Conservation (phyloP, 2,797 vertebrate species). For the Scolopax rusticola region DNA sequence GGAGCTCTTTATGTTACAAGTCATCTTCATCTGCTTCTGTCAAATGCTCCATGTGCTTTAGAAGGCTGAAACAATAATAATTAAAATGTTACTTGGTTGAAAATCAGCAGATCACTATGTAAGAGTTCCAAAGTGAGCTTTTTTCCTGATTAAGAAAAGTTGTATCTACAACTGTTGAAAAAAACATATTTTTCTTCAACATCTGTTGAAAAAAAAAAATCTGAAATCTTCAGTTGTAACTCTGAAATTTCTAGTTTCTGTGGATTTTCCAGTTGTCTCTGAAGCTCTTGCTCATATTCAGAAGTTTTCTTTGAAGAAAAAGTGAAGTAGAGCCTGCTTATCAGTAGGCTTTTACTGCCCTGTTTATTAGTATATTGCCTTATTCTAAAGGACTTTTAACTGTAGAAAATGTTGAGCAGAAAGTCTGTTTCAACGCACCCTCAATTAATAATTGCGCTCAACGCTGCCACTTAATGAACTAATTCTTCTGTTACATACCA, state of each 20-base stretch:
- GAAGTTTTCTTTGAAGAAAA: neutral
- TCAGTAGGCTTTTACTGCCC: neutral
- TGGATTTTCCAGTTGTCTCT: neutral
- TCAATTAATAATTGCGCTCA: neutral
- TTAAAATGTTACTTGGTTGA: neutral
- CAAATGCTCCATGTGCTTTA: neutral
- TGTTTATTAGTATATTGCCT: neutral
- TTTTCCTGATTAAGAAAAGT: neutral
- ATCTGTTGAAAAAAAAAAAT: neutral
- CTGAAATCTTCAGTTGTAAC: neutral
- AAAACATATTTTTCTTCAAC: neutral
- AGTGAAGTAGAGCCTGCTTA: neutral
- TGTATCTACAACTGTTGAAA: neutral
- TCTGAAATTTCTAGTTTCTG: neutral
- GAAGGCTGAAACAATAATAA: neutral
- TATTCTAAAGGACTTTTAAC: neutral
- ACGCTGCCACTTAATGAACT: neutral
- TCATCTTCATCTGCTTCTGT: neutral
- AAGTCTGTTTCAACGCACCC: neutral
- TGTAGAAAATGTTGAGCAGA: neutral
- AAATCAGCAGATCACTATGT: neutral
- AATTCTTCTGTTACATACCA: neutral
- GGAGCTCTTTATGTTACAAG: neutral
- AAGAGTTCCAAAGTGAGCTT: neutral
- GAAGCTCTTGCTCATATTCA: neutral